These are phyloP conservation scores for Cerceris rybyensis DNA, from an alignment of 2,888 invertebrate genomes.

Conservation along the genomic window DNA sequence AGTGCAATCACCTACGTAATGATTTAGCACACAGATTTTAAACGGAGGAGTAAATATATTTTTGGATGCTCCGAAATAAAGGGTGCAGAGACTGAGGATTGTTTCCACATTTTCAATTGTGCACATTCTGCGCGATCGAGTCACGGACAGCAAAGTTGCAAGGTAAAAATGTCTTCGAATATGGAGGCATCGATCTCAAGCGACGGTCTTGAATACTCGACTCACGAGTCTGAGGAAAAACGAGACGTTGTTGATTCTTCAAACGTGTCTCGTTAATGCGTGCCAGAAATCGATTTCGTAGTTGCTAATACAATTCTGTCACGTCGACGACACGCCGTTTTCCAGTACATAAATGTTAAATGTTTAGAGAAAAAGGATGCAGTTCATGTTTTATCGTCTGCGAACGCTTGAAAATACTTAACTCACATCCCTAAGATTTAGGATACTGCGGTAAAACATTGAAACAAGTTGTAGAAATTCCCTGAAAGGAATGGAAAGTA, in stretches of 20 bases:
- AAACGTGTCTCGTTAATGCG: slow-evolving; percentile 13
- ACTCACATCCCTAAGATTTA: no score
- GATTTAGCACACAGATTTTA: not conserved
- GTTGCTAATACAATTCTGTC: slow-evolving; percentile 50
- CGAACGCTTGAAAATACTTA: no score
- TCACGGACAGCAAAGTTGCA: slow-evolving; percentile 18
- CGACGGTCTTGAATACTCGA: not conserved
- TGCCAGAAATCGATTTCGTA: slow-evolving; percentile 30
- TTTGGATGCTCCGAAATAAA: slow-evolving; percentile 38
- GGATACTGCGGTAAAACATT: no score
- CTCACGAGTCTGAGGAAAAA: not conserved
- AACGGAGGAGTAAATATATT: not conserved
- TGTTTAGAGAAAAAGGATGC: slow-evolving; percentile 28
- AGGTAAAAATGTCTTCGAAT: slow-evolving; percentile 9
- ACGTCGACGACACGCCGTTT: slow-evolving; percentile 14
- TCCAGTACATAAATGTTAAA: no score
- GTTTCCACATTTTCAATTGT: slow-evolving; percentile 32
- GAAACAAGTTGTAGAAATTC: no score
- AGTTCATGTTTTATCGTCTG: not conserved
- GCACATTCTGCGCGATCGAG: slow-evolving; percentile 16
- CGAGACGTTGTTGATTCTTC: slow-evolving; percentile 34
- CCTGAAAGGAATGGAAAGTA: no score
- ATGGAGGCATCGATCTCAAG: slow-evolving; percentile 7
- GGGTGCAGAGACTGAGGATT: slow-evolving; percentile 31
- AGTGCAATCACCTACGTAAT: not conserved